These are phyloP conservation scores for Poeciliopsis prolifica DNA, from an alignment of 2,113 vertebrate species.

Conservation along the genomic window DNA sequence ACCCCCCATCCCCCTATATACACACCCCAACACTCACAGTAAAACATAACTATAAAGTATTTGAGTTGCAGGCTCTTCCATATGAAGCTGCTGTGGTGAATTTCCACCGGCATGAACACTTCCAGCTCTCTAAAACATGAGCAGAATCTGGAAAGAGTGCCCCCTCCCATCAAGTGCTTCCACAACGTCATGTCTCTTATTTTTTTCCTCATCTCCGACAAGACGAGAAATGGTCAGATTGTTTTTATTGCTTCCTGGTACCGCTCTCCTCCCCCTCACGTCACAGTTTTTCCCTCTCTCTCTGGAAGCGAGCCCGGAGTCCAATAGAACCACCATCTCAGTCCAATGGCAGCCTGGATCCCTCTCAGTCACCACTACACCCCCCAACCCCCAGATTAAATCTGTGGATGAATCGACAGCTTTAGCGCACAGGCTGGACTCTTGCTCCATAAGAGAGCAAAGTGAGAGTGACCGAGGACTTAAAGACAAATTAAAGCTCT, in stretches of 20 bases:
- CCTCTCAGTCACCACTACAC: constrained; percentile 12
- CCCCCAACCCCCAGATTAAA: constrained; percentile 10
- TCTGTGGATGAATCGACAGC: constrained; percentile 44
- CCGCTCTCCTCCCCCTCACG: constrained; percentile 5
- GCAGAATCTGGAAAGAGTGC: constrained; percentile 25
- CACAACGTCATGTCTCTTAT: constrained; percentile 26
- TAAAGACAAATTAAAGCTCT: background rate
- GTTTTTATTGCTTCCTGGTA: constrained; percentile 69
- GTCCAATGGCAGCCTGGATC: constrained; percentile 59
- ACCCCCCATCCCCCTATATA: too few species aligned
- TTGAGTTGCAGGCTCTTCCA: background rate
- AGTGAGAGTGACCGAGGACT: background rate
- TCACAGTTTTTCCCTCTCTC: constrained; percentile 14
- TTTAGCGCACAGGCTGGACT: constrained; percentile 29
- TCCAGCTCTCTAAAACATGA: constrained; percentile 22
- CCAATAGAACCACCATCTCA: constrained; percentile 64
- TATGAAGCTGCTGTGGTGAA: background rate
- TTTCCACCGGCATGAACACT: constrained; percentile 26
- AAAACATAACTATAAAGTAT: too few species aligned
- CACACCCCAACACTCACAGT: too few species aligned
- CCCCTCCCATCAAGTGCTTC: constrained; percentile 29
- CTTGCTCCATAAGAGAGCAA: constrained; percentile 27
- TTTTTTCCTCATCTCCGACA: constrained; percentile 41
- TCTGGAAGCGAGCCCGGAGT: constrained; percentile 70
- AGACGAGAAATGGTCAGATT: constrained; percentile 64